These are phyloP conservation scores for Prionace glauca DNA, from an alignment of 2,797 vertebrate species.

Conservation along the genomic window DNA sequence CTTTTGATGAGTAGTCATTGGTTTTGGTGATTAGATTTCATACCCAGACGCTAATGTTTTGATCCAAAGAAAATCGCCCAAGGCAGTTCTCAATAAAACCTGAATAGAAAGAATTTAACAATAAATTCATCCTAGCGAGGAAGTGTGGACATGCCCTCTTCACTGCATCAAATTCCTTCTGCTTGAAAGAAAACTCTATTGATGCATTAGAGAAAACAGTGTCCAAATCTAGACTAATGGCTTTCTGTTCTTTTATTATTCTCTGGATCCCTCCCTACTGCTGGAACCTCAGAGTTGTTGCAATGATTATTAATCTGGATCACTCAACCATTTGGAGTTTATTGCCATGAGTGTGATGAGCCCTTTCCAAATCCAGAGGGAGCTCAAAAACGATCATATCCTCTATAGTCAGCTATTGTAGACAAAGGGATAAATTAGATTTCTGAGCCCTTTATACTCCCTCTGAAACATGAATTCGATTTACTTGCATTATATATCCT, in stretches of 20 bases:
- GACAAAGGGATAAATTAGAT: constrained; percentile 20
- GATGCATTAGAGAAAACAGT: constrained; percentile 4
- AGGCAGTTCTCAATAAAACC: neutral
- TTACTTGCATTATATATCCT: neutral
- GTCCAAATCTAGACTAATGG: constrained; percentile 18
- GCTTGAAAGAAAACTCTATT: neutral
- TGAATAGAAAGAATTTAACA: neutral
- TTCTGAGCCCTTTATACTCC: constrained; percentile 7
- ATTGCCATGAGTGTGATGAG: constrained; percentile 29
- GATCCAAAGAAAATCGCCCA: neutral
- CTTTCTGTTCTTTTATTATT: constrained; percentile 10
- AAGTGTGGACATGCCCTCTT: neutral
- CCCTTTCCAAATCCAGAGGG: constrained; percentile 6
- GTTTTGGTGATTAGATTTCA: constrained; percentile 5
- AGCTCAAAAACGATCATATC: neutral
- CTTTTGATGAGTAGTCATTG: neutral
- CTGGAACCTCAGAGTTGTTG: neutral
- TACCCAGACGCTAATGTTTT: neutral
- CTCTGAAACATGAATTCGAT: constrained; percentile 1
- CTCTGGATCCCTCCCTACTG: neutral
- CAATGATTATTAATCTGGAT: constrained; percentile 25
- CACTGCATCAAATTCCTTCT: neutral
- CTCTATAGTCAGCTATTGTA: neutral
- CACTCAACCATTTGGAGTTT: constrained; percentile 11
- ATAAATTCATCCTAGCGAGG: neutral